Evolutionary conservation across 2,888 invertebrate genomes (phyloP).

Genomic region (Chymomyza fuscimana): DNA sequence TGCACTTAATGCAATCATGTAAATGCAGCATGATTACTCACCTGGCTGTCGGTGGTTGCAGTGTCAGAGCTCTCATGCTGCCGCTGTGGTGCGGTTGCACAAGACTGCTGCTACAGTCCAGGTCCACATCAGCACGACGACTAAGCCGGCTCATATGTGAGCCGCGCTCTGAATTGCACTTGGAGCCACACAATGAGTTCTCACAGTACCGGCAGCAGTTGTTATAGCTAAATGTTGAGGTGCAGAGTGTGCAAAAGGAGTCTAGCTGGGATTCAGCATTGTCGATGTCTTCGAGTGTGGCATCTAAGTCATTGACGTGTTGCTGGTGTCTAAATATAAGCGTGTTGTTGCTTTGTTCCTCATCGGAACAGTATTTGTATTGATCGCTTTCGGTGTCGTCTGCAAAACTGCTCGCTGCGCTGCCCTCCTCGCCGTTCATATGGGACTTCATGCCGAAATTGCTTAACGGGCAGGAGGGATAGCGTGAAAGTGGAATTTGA

Average conservation of each 20-base stretch:
- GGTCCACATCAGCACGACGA: conserved; percentile 38
- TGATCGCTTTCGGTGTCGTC: conserved; percentile 71
- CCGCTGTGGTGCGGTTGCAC: conserved; percentile 39
- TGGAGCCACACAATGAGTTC: conserved; percentile 78
- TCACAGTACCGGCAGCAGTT: conserved; percentile 78
- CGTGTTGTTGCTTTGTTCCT: conserved; percentile 63
- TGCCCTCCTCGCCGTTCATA: conserved; percentile 27
- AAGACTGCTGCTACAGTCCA: conserved; percentile 24
- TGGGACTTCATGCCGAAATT: conserved; percentile 47
- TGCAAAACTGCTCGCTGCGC: conserved; percentile 56
- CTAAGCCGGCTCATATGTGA: conserved; percentile 58
- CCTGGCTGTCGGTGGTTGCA: conserved; percentile 48
- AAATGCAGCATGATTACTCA: conserved; percentile 18
- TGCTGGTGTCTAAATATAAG: conserved; percentile 48
- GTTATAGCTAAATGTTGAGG: conserved; percentile 79
- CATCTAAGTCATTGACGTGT: conserved; percentile 22
- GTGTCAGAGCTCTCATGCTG: conserved; percentile 30
- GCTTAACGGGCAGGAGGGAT: conserved; percentile 67
- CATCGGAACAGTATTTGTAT: conserved; percentile 77
- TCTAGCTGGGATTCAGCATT: conserved; percentile 70
- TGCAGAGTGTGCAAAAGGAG: conserved; percentile 79
- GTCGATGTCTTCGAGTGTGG: conserved; percentile 21
- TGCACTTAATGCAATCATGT: neutral
- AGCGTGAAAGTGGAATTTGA: conserved; percentile 67
- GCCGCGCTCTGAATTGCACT: conserved; percentile 75